Evolutionary conservation across 2,797 vertebrate genomes (phyloP).

Genomic region (Sebastolobus altivelis): DNA sequence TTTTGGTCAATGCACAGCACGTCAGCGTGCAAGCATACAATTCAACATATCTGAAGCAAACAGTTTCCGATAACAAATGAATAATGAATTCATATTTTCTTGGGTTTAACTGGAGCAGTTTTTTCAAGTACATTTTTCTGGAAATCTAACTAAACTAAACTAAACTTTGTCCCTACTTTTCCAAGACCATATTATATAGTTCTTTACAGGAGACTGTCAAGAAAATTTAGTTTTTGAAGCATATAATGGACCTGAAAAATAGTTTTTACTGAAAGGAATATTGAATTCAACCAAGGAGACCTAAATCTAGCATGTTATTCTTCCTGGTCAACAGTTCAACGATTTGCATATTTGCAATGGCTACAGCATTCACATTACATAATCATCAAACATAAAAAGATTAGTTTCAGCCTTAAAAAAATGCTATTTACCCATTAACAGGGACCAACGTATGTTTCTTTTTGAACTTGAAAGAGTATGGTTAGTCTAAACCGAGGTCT

Average conservation of each 20-base stretch:
- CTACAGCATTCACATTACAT: not conserved
- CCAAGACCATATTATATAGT: not conserved
- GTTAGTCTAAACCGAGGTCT: constrained; percentile 32
- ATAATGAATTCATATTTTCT: not conserved
- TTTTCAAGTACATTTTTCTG: not conserved
- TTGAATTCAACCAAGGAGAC: not conserved
- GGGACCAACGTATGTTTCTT: not conserved
- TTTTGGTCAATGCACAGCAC: not conserved
- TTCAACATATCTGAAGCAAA: not conserved
- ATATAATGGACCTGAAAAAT: not conserved
- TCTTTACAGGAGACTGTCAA: not conserved
- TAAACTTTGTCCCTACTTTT: not conserved
- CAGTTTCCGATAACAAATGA: not conserved
- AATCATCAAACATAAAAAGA: constrained; percentile 6
- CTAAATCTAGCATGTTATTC: not conserved
- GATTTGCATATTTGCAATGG: not conserved
- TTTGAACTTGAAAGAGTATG: constrained; percentile 2
- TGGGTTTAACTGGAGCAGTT: not conserved
- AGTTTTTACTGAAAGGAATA: not conserved
- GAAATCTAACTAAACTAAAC: not conserved
- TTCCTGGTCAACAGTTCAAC: not conserved
- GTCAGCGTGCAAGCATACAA: not conserved
- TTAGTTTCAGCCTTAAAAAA: not conserved
- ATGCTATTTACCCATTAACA: not conserved
- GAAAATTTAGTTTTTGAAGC: not conserved